Percentiles rank a stretch among this genome's conserved stretches.
These are phyloP conservation scores for Eueides isabella DNA, from an alignment of 1,140 invertebrate genomes.

Conservation along the genomic window DNA sequence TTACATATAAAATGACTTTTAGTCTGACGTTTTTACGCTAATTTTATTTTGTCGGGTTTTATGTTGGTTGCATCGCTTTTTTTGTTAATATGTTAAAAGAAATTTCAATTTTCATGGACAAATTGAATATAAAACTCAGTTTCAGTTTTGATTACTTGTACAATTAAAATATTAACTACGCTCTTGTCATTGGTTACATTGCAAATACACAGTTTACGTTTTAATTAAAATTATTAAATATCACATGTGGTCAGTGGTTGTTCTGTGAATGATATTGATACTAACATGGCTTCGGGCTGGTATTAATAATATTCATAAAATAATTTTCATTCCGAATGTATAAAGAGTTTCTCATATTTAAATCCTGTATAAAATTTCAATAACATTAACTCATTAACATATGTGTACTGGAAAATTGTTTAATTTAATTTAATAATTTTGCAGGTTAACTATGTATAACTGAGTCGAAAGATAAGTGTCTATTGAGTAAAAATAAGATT, in stretches of 20 bases:
- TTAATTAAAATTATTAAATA: constrained; percentile 15
- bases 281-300: constrained; percentile 4
- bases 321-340: constrained; percentile 12
- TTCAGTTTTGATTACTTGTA: not conserved
- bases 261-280: constrained; percentile 16
- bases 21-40: constrained; percentile 21
- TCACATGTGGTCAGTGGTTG: constrained; percentile 15
- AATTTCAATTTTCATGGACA: not conserved
- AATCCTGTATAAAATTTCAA: constrained; percentile 11
- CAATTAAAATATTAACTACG: constrained; percentile 7
- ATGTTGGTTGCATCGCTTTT: not conserved
- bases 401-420: not conserved
- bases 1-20: constrained; percentile 27
- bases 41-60: constrained; percentile 4
- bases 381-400: constrained; percentile 12
- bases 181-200: constrained; percentile 11
- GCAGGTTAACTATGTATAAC: not conserved
- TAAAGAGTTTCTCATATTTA: not conserved
- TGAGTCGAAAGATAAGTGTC: not conserved
- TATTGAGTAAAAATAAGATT: not conserved
- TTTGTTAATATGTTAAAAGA: not conserved
- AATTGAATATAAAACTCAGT: not conserved
- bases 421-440: not conserved
- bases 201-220: constrained; percentile 6
- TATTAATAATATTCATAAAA: constrained; percentile 17